Base-by-base conservation (phyloP, 2,888 invertebrate species). In the Ditula angustiorana region DNA sequence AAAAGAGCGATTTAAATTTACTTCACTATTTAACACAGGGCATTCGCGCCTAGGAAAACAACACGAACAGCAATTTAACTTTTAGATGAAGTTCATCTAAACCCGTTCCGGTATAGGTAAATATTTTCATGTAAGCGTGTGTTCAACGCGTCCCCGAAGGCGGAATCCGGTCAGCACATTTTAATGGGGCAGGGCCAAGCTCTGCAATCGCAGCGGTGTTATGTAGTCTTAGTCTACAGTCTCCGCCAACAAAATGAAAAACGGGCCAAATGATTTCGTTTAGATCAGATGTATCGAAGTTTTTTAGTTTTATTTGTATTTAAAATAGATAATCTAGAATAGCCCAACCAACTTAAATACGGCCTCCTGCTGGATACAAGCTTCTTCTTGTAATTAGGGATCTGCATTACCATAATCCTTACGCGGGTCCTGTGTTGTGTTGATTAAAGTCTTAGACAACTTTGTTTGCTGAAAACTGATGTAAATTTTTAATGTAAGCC, bases 61-160 rank as follows among this genome's bases (percentile, higher is more conserved):
- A 16, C 23, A 46, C 5, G 10, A 16, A 16, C 28, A 30, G 23
- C 30, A 55, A 49, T 61, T 50, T 55, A 66, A 61, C 50, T 56
- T 61, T 56, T 33, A 61, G 28, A 57, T 50, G 26, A 52, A 74
- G 75, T 77, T 75, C 67, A 61, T 69, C 67, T 70, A 63, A 72
- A 70, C 66, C 66, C 67, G 75, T 82, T 78, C 76, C 72, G 78
- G 80, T 79, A 77, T 76, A 79, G 79, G 79, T 80, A 77, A 83
- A 84, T 82, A 72, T 78, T 65, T 28, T 33, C 41, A 76, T 80
- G 76, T 71, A 73, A 72, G 76, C 74, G 74, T 72, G 76, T 78
- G 78, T 74, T 79, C 75, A 74, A 64, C 69, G 74, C 72, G 53
- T 11, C 28, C 55, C 21, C 37, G 35, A 13, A 69, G 74, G 69